Conservation (phyloP, 2,888 invertebrate genomes). For the Taphrorychus bicolor region DNA sequence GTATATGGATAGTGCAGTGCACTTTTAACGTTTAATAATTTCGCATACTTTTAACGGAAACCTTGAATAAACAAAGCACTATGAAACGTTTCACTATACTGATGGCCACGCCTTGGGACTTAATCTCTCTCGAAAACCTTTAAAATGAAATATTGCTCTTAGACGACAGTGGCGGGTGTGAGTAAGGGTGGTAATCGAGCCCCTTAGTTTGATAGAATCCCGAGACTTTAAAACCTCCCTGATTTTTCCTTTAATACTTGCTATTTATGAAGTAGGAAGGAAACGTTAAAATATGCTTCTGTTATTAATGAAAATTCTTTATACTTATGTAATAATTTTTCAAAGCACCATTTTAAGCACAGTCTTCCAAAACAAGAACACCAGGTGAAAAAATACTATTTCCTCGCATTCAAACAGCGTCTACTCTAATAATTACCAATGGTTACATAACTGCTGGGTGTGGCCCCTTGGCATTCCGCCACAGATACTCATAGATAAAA, state of each 20-base stretch:
- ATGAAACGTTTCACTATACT: slow-evolving; percentile 1
- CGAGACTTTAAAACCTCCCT: too few relatives aligned
- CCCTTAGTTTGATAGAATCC: too few relatives aligned
- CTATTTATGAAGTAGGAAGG: too few relatives aligned
- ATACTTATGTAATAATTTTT: background rate
- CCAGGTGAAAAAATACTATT: slow-evolving; percentile 6
- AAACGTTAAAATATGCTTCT: background rate
- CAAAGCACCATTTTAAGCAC: background rate
- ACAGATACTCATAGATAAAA: too few relatives aligned
- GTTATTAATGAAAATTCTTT: background rate
- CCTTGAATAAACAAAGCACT: slow-evolving; percentile 9
- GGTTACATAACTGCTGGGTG: slow-evolving; percentile 5
- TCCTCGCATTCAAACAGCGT: slow-evolving; percentile 10
- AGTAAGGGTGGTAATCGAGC: too few relatives aligned
- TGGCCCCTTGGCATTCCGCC: background rate
- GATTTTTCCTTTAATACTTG: too few relatives aligned
- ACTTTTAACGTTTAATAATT: slow-evolving; percentile 1
- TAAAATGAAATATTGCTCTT: background rate
- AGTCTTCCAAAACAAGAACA: background rate
- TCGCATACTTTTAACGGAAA: slow-evolving; percentile 4
- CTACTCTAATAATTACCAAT: slow-evolving; percentile 4
- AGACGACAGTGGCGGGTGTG: background rate
- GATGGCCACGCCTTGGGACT: background rate
- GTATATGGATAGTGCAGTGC: slow-evolving; percentile 6
- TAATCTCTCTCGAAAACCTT: background rate